These are phyloP conservation scores for Notospermus geniculatus DNA, from an alignment of 1,140 invertebrate species.

Conservation along the genomic window DNA sequence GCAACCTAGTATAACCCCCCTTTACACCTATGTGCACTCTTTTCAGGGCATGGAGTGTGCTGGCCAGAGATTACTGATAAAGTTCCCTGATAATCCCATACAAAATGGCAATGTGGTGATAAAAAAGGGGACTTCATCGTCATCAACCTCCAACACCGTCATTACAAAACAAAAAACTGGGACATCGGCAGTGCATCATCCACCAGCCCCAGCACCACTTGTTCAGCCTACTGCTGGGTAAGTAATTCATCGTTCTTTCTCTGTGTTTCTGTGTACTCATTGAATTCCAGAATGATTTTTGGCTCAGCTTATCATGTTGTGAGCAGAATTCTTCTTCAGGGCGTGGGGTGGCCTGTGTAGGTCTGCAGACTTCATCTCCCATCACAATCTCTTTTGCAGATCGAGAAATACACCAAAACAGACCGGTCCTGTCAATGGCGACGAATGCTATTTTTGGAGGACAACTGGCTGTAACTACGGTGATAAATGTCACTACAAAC, in stretches of 20 bases:
- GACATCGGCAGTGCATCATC: not conserved
- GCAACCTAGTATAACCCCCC: too few species aligned
- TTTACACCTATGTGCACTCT: too few species aligned
- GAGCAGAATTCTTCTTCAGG: too few species aligned
- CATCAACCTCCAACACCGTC: too few species aligned
- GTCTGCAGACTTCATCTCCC: not conserved
- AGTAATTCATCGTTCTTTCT: too few species aligned
- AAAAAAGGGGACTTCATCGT: too few species aligned
- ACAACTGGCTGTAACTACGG: constrained; percentile 59
- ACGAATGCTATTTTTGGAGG: constrained; percentile 60
- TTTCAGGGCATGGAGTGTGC: constrained; percentile 53
- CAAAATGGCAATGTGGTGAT: too few species aligned
- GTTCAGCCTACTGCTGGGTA: not conserved
- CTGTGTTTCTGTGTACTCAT: too few species aligned
- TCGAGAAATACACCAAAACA: constrained; percentile 31
- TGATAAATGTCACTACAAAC: constrained; percentile 54
- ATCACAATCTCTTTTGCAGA: not conserved
- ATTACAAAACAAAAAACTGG: too few species aligned
- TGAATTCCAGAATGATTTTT: too few species aligned
- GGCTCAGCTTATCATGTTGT: too few species aligned
- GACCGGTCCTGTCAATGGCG: constrained; percentile 56
- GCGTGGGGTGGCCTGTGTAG: too few species aligned
- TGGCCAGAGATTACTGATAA: constrained; percentile 58
- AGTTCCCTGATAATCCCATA: constrained; percentile 59
- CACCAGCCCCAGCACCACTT: constrained; percentile 16